Conservation (phyloP, 92 coral and sea anemone species). For the Zoanthus solanderi region DNA sequence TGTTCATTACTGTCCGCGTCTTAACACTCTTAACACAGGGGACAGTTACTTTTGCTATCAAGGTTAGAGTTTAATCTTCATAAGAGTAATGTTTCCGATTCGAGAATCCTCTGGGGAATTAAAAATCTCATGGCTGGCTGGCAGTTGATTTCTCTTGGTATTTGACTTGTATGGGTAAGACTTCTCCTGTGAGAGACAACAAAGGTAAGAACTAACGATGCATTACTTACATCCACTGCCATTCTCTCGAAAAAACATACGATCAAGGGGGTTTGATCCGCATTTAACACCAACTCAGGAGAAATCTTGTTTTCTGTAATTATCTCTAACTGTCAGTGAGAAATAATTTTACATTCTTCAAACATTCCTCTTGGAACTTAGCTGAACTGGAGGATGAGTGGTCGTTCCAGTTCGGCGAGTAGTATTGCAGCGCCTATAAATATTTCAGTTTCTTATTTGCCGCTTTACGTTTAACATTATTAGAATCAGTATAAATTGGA, state of each 20-base stretch:
- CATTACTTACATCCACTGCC: background rate
- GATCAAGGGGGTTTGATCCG: constrained; percentile 66
- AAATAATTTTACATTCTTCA: constrained; percentile 65
- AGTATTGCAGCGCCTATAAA: constrained; percentile 64
- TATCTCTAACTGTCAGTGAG: constrained; percentile 58
- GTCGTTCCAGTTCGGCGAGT: constrained; percentile 69
- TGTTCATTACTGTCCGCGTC: background rate
- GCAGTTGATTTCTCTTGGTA: constrained; percentile 57
- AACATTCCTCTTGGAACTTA: constrained; percentile 48
- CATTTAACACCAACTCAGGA: constrained; percentile 63
- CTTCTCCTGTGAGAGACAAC: constrained; percentile 40
- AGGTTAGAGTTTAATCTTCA: background rate
- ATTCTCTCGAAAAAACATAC: background rate
- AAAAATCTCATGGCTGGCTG: constrained; percentile 53
- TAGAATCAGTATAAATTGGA: too few relatives aligned
- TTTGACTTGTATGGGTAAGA: constrained; percentile 60
- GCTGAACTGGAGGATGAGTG: constrained; percentile 64
- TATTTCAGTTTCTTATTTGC: too few relatives aligned
- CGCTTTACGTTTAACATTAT: too few relatives aligned
- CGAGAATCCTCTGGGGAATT: constrained; percentile 40
- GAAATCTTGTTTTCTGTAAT: constrained; percentile 57
- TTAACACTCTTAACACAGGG: background rate
- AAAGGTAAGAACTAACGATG: constrained; percentile 39
- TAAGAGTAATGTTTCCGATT: constrained; percentile 41
- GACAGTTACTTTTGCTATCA: background rate